Percentiles rank a stretch among this genome's conserved stretches.
Conservation (phyloP, 2,797 vertebrate species). For the Clarias platycephalus region DNA sequence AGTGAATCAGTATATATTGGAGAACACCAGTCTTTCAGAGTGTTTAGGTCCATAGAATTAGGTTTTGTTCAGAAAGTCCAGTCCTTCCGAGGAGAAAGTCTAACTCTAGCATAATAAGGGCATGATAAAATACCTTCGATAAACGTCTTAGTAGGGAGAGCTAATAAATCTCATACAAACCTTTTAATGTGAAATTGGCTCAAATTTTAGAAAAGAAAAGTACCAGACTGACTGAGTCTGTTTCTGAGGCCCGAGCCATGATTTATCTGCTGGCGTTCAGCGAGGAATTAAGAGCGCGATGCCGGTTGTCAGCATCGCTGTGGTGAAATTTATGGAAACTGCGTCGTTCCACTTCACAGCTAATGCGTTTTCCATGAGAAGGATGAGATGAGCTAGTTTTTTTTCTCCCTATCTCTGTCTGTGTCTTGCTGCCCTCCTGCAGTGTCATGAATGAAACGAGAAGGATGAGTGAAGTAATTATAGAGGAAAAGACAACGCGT, state of each 20-base stretch:
- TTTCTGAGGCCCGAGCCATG: background rate
- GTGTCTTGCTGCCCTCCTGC: background rate
- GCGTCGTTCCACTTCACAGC: slow-evolving; percentile 65
- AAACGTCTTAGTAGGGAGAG: background rate
- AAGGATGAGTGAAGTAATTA: slow-evolving; percentile 40
- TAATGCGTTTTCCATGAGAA: slow-evolving; percentile 79
- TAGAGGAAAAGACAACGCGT: slow-evolving; percentile 29
- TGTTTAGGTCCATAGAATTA: background rate
- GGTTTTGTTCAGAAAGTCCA: background rate
- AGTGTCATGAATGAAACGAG: background rate
- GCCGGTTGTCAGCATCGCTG: slow-evolving; percentile 72
- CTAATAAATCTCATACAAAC: background rate
- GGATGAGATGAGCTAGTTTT: slow-evolving; percentile 48
- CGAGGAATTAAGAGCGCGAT: slow-evolving; percentile 65
- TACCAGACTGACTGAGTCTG: slow-evolving; percentile 1
- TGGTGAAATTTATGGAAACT: slow-evolving; percentile 73
- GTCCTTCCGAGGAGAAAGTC: background rate
- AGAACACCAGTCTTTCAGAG: background rate
- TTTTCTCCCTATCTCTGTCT: slow-evolving; percentile 11
- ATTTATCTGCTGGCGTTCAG: slow-evolving; percentile 29
- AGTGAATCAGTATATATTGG: background rate
- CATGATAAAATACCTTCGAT: background rate
- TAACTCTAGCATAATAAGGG: background rate
- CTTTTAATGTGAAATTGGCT: background rate
- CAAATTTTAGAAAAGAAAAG: background rate